A percentile compares a stretch with the other conserved stretches of the same genome.
Evolutionary conservation across 2,888 invertebrate species (phyloP).

Genomic region (Eilema sororculum): DNA sequence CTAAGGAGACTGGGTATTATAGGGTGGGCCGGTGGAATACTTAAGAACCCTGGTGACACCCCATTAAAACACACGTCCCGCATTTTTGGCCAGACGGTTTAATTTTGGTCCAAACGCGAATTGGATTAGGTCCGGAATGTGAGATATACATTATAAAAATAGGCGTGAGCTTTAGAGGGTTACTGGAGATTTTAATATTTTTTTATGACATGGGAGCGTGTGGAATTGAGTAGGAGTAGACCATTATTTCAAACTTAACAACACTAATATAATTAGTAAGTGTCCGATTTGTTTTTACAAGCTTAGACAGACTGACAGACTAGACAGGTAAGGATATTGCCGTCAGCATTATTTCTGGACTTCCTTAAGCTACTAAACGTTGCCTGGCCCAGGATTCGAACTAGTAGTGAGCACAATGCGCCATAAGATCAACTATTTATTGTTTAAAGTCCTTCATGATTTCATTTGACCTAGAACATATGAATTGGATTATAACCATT

Average conservation of each 20-base stretch:
- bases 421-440: background rate
- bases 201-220: conserved; percentile 13
- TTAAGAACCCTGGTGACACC: conserved; percentile 86
- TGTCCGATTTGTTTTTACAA: background rate
- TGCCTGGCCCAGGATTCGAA: background rate
- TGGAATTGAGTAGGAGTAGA: background rate
- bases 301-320: too few species aligned
- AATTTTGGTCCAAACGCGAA: conserved; percentile 74
- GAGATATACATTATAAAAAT: conserved; percentile 50
- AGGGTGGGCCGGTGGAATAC: conserved; percentile 85
- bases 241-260: background rate
- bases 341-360: background rate
- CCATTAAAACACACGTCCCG: conserved; percentile 86
- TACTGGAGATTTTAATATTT: conserved; percentile 40
- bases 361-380: background rate
- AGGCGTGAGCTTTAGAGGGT: conserved; percentile 38
- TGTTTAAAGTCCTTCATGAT: background rate
- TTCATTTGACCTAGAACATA: background rate
- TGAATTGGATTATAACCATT: background rate
- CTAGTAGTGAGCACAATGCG: background rate
- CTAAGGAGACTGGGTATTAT: conserved; percentile 87
- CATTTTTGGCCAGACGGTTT: conserved; percentile 85
- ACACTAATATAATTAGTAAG: background rate
- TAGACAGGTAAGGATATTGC: too few species aligned
- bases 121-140: conserved; percentile 58